Percentiles rank a stretch among this genome's conserved stretches.
phyloP scores from a whole-genome alignment of 1,140 invertebrate species.

The Penaeus japonicus region DNA sequence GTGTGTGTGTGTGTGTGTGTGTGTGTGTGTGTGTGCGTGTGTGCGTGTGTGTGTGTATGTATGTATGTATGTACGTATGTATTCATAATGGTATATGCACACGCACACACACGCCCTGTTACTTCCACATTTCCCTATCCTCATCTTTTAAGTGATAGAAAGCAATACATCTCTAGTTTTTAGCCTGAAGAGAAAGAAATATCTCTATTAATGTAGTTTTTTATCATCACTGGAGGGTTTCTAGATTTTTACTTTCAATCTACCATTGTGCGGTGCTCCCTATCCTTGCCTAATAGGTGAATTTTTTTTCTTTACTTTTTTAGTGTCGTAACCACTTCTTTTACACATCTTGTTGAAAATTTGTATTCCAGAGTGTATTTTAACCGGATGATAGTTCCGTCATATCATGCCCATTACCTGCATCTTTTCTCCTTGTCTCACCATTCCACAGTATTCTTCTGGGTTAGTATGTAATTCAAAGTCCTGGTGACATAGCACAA shows the following conservation, averaged over 20 bases:
- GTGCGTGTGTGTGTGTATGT: too few relatives aligned
- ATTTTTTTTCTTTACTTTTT: conserved; percentile 3
- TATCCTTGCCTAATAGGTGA: conserved; percentile 49
- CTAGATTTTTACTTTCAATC: conserved; percentile 50
- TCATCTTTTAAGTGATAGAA: conserved; percentile 55
- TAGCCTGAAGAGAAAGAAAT: conserved; percentile 45
- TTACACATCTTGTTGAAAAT: neutral
- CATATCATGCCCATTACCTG: neutral
- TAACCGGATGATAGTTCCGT: neutral
- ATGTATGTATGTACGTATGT: too few relatives aligned
- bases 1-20: too few relatives aligned
- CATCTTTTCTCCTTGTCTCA: neutral
- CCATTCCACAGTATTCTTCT: conserved; percentile 27
- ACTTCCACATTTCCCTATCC: conserved; percentile 48
- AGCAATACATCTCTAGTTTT: conserved; percentile 55
- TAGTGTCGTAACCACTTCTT: too few relatives aligned
- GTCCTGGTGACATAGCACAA: neutral
- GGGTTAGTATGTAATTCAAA: conserved; percentile 8
- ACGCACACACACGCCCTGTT: too few relatives aligned
- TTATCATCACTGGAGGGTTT: conserved; percentile 49
- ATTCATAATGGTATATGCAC: too few relatives aligned
- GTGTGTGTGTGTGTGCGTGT: too few relatives aligned
- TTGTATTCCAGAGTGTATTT: conserved; percentile 1
- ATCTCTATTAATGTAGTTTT: conserved; percentile 24
- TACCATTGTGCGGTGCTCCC: conserved; percentile 38